Evolutionary conservation across 2,888 invertebrate species (phyloP).

Genomic region (Gymnosoma rotundatum): DNA sequence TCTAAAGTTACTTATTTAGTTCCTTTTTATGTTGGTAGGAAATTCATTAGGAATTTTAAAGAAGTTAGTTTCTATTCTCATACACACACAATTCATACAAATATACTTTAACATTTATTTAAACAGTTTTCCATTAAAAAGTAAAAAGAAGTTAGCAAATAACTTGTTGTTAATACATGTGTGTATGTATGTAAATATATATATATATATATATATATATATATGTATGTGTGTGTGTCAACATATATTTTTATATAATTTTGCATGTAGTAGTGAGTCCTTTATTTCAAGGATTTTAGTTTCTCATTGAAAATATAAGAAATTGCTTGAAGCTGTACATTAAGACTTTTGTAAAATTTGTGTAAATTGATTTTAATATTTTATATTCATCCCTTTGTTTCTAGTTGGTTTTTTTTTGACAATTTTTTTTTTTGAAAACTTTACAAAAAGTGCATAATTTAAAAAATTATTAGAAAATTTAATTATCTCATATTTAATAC

Average conservation of each 20-base stretch:
- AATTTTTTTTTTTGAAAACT: no score
- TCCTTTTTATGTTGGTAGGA: constrained; percentile 55
- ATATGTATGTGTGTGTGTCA: no score
- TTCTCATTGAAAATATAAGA: constrained; percentile 59
- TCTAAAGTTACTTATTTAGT: constrained; percentile 41
- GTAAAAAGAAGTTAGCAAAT: constrained; percentile 33
- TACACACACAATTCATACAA: neutral
- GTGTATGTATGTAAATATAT: neutral
- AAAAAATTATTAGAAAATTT: no score
- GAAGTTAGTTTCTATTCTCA: constrained; percentile 65
- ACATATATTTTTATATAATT: neutral
- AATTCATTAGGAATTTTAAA: constrained; percentile 73
- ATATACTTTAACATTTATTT: neutral
- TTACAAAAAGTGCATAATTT: no score
- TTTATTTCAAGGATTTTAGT: constrained; percentile 47
- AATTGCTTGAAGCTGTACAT: constrained; percentile 65
- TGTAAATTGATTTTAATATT: constrained; percentile 62
- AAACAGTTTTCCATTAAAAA: neutral
- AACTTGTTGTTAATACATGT: constrained; percentile 1
- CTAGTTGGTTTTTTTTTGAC: no score
- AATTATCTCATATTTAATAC: no score
- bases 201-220: neutral
- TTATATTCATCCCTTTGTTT: constrained; percentile 8
- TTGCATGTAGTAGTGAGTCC: constrained; percentile 15
- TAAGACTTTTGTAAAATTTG: constrained; percentile 64